Conservation (phyloP, 2,113 vertebrate species). For the Oreochromis spilurus region DNA sequence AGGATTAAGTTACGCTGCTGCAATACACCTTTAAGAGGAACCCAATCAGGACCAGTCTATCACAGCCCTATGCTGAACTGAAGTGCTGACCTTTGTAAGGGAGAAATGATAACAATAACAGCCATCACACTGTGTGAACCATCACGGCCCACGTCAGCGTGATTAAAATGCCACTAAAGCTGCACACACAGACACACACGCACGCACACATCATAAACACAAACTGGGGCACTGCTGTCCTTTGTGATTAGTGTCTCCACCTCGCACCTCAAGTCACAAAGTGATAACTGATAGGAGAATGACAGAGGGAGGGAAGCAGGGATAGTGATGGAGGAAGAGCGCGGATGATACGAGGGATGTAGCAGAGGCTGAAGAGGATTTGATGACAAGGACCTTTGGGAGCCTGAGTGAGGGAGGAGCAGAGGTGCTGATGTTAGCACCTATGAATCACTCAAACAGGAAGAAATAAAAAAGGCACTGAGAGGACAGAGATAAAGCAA, state of each 20-base stretch:
- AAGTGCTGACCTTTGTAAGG: conserved; percentile 14
- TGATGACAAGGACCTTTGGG: conserved; percentile 38
- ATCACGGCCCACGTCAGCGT: not conserved
- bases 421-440: conserved; percentile 41
- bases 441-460: not conserved
- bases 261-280: not conserved
- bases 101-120: conserved; percentile 14
- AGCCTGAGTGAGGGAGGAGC: conserved; percentile 5
- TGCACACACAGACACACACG: not conserved
- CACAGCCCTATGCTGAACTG: not conserved
- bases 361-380: not conserved
- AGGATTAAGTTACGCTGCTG: not conserved
- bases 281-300: not conserved
- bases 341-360: not conserved
- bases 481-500: not conserved
- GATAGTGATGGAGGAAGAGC: not conserved
- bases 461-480: not conserved
- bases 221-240: not conserved
- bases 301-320: not conserved
- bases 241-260: not conserved
- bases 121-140: not conserved
- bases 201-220: not conserved
- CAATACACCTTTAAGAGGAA: not conserved
- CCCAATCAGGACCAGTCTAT: not conserved
- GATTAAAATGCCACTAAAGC: not conserved